Evolutionary conservation across 2,888 invertebrate species (phyloP).

Genomic region (Drosophila borborema): DNA sequence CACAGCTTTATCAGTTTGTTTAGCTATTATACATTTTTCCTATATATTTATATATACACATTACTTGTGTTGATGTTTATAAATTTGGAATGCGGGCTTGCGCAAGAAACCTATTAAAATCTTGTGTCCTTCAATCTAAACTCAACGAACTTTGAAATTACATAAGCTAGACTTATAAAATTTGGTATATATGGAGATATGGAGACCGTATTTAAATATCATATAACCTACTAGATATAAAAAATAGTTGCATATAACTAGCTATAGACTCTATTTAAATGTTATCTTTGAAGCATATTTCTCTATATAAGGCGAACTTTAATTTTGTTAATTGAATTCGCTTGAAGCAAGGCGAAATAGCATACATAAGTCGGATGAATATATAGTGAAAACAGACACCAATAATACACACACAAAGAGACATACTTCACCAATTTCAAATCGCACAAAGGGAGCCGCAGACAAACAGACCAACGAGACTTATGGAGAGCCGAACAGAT

Average conservation of each 20-base stretch:
- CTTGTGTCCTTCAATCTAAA: background rate
- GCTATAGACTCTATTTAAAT: background rate
- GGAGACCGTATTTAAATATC: no score
- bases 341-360: slow-evolving; percentile 27
- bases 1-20: slow-evolving; percentile 11
- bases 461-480: slow-evolving; percentile 8
- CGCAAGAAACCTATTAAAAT: background rate
- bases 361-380: slow-evolving; percentile 27
- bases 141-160: background rate
- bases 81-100: background rate
- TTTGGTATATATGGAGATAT: background rate
- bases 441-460: slow-evolving; percentile 45
- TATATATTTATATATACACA: background rate
- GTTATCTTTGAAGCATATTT: background rate
- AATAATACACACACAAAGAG: slow-evolving; percentile 38
- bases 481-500: slow-evolving; percentile 9
- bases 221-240: background rate
- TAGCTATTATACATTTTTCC: slow-evolving; percentile 1
- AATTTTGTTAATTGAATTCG: slow-evolving; percentile 59
- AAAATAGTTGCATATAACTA: background rate
- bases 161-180: background rate
- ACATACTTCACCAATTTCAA: slow-evolving; percentile 37
- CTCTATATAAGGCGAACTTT: slow-evolving; percentile 14
- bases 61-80: background rate
- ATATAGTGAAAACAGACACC: slow-evolving; percentile 39